Base-by-base conservation (phyloP, 2,113 vertebrate genomes). In the Cnemophilus loriae region DNA sequence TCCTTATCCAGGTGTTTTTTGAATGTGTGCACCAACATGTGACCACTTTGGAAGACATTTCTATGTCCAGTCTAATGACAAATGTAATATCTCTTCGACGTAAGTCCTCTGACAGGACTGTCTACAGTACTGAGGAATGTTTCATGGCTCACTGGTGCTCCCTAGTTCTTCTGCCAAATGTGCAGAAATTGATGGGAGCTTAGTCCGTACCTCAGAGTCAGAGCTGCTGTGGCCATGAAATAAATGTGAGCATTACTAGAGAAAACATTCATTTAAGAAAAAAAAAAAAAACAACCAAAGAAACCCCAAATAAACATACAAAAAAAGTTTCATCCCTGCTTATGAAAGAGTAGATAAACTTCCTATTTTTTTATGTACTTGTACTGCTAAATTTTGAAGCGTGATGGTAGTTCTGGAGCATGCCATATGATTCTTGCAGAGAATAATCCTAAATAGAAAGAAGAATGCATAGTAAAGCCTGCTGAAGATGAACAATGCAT, bases 131-230 rank as follows among this genome's bases (percentile, higher is more conserved):
- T 32, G 33, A 60, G 32, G 21, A 47, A 18, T 32, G 27, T 52
- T 64, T 87, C 28, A 37, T 6, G 47, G 11, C 46, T 69, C 10
- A 3, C 11, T 2, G 0, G 9, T 26, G 16, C 30, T 88, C 35
- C 42, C 12, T 20, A 26, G 32, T 14, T 78, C 46, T 75, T 27
- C 16, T 82, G 56, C 9, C 47, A 90, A 69, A 55, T 1, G 1
- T n/a, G 16, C 42, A 70, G 32, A 67, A 20, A 16, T 84, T 1
- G 0, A 24, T 35, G 15, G 30, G 4, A 69, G 5, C 7, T 10
- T 73, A 24, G 5, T 60, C 39, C 0, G 0, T 22, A 9, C 27
- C 18, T 80, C 71, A 60, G 39, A 85, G 27, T 47, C 44, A 76
- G 61, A 86, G 42, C 15, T 71, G 11, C 28, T 70, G 9, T 49